Conservation (phyloP, 92 coral and sea anemone species). For the Pocillopora grandis region DNA sequence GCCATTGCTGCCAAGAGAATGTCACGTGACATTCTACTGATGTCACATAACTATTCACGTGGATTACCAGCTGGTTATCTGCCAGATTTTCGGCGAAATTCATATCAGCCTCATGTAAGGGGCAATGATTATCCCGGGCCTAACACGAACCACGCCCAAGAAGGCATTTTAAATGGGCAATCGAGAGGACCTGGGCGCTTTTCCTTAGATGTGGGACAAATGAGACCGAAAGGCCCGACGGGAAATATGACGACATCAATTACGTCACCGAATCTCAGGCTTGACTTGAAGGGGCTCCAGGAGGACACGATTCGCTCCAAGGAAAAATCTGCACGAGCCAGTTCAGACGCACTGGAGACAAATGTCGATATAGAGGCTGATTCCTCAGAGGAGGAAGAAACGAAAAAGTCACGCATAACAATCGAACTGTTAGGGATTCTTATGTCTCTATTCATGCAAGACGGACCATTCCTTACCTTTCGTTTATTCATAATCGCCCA, state of each 20-base stretch:
- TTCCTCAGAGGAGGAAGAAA: neutral
- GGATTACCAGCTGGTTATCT: slow-evolving; percentile 37
- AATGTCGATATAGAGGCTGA: neutral
- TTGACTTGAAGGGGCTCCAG: neutral
- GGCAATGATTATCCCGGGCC: neutral
- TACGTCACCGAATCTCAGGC: slow-evolving; percentile 44
- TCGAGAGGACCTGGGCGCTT: slow-evolving; percentile 37
- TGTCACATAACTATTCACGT: slow-evolving; percentile 44
- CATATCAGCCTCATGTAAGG: slow-evolving; percentile 16
- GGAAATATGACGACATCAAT: slow-evolving; percentile 37
- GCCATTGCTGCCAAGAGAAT: slow-evolving; percentile 38
- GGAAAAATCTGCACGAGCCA: neutral
- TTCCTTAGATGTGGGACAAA: slow-evolving; percentile 38
- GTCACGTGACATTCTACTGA: slow-evolving; percentile 40
- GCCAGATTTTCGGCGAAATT: slow-evolving; percentile 35
- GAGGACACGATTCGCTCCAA: neutral
- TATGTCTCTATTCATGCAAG: slow-evolving; percentile 87
- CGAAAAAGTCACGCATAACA: slow-evolving; percentile 72
- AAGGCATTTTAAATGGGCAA: neutral
- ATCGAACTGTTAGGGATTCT: slow-evolving; percentile 81
- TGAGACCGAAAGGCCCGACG: slow-evolving; percentile 33
- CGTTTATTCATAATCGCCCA: slow-evolving; percentile 89
- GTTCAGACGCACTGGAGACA: neutral
- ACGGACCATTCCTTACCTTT: slow-evolving; percentile 91
- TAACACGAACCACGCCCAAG: neutral